Percentiles rank a stretch among this genome's conserved stretches.
These are phyloP conservation scores for Parauchenoglanis ngamensis DNA, from an alignment of 2,797 vertebrate species.

Conservation along the genomic window DNA sequence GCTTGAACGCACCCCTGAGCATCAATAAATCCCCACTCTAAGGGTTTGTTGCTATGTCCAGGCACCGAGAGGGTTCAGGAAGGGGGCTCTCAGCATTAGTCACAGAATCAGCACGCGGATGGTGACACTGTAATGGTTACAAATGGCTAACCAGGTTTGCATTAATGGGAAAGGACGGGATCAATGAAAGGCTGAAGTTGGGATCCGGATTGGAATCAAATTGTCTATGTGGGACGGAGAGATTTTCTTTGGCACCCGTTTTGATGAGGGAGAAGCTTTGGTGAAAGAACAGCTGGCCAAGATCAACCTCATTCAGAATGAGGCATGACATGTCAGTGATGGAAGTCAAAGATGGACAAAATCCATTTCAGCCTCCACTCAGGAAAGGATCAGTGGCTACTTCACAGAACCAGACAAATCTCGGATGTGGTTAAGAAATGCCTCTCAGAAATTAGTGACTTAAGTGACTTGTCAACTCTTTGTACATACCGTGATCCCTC, in stretches of 20 bases:
- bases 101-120: slow-evolving; percentile 1
- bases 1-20: slow-evolving; percentile 31
- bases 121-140: slow-evolving; percentile 15
- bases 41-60: slow-evolving; percentile 28
- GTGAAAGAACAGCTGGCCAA: slow-evolving; percentile 33
- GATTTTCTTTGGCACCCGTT: slow-evolving; percentile 42
- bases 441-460: background rate
- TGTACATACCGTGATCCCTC: too few species aligned
- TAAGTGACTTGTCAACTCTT: background rate
- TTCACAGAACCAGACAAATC: background rate
- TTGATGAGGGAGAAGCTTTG: slow-evolving; percentile 32
- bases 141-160: slow-evolving; percentile 28
- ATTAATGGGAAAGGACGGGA: slow-evolving; percentile 31
- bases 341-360: slow-evolving; percentile 33
- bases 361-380: slow-evolving; percentile 15
- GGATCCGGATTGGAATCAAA: slow-evolving; percentile 15
- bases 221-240: slow-evolving; percentile 22
- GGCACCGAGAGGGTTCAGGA: slow-evolving; percentile 14
- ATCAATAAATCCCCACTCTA: slow-evolving; percentile 39
- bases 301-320: slow-evolving; percentile 46
- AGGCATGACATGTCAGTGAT: slow-evolving; percentile 42
- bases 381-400: slow-evolving; percentile 5
- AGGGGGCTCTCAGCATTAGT: slow-evolving; percentile 10
- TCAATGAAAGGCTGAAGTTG: slow-evolving; percentile 42
- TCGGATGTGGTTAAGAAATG: slow-evolving; percentile 21